Evolutionary conservation across 2,888 invertebrate species (phyloP).

Genomic region (Taphrorychus bicolor): DNA sequence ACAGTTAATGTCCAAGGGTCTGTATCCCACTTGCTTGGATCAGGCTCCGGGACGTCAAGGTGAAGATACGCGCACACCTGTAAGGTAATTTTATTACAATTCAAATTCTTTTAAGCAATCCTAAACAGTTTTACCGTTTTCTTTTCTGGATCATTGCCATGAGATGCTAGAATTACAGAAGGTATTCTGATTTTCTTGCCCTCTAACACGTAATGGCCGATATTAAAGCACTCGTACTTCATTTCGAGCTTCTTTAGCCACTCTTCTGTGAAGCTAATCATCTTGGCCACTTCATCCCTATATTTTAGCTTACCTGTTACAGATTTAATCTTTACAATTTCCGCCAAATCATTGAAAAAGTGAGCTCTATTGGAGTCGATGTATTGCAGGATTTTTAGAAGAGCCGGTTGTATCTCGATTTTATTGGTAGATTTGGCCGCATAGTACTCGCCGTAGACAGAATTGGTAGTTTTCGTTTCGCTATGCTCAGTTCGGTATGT

Average conservation of each 20-base stretch:
- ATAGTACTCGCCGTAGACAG: constrained; percentile 56
- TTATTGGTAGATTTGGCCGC: constrained; percentile 50
- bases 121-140: constrained; percentile 54
- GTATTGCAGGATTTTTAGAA: constrained; percentile 57
- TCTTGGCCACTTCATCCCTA: constrained; percentile 50
- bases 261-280: constrained; percentile 55
- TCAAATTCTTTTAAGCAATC: too few species aligned
- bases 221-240: constrained; percentile 57
- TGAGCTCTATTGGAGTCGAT: constrained; percentile 54
- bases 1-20: constrained; percentile 59
- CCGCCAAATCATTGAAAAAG: constrained; percentile 53
- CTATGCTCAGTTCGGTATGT: constrained; percentile 57
- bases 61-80: constrained; percentile 58
- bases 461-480: constrained; percentile 57
- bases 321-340: constrained; percentile 56
- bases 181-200: constrained; percentile 56
- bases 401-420: constrained; percentile 54
- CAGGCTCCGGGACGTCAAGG: constrained; percentile 58
- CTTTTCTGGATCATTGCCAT: constrained; percentile 53
- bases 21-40: constrained; percentile 53
- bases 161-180: constrained; percentile 55
- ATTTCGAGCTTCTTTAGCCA: constrained; percentile 58
- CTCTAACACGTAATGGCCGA: constrained; percentile 53
- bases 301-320: constrained; percentile 54
- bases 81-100: neutral